Percentiles rank a stretch among this genome's conserved stretches.
These are phyloP conservation scores for Dryocosmus kuriphilus DNA, from an alignment of 2,888 invertebrate species.

Conservation along the genomic window DNA sequence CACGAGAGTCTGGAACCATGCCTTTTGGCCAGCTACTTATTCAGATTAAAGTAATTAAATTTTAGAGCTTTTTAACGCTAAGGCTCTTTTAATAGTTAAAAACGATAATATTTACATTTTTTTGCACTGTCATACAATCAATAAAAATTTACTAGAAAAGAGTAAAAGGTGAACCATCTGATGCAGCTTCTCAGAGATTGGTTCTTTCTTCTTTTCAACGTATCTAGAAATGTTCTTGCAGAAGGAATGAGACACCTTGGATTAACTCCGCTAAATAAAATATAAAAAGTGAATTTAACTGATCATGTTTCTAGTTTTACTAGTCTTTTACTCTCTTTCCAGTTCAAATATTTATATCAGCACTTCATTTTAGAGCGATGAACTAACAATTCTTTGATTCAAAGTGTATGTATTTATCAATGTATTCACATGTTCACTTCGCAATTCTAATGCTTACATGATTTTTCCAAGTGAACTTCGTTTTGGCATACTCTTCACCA, in stretches of 20 bases:
- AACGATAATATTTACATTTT: constrained; percentile 37
- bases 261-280: constrained; percentile 87
- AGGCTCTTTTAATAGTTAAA: constrained; percentile 19
- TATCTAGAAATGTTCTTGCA: constrained; percentile 84
- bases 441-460: constrained; percentile 80
- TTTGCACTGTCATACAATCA: constrained; percentile 84
- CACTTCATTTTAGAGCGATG: too few relatives aligned
- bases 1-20: constrained; percentile 88
- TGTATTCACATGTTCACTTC: background rate
- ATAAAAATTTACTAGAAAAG: constrained; percentile 85
- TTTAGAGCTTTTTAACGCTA: constrained; percentile 33
- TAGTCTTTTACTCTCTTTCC: constrained; percentile 9
- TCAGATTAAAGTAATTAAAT: too few relatives aligned
- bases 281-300: too few relatives aligned
- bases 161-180: constrained; percentile 84
- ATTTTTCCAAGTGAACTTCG: constrained; percentile 95
- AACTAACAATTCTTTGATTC: constrained; percentile 39
- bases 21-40: constrained; percentile 87
- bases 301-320: constrained; percentile 21
- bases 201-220: constrained; percentile 87
- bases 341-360: background rate
- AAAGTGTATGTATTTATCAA: background rate
- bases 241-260: constrained; percentile 90
- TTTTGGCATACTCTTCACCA: constrained; percentile 93
- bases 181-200: constrained; percentile 87